Evolutionary conservation across 1,140 invertebrate genomes (phyloP).

Genomic region (Aphelenchoides fujianensis): DNA sequence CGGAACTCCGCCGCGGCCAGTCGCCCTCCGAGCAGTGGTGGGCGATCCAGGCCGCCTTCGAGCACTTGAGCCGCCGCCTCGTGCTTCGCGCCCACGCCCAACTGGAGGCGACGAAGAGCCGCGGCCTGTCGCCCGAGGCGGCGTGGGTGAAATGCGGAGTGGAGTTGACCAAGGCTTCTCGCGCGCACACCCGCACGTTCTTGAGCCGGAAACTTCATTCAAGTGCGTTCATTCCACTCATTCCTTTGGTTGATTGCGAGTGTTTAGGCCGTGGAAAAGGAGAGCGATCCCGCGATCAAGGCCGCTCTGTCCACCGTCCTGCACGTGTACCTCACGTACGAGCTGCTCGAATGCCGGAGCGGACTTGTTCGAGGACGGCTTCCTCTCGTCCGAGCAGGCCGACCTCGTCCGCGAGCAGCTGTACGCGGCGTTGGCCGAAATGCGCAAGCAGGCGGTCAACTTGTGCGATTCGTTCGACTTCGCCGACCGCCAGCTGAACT

Average conservation of each 20-base stretch:
- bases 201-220: slow-evolving; percentile 35
- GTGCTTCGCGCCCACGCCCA: slow-evolving; percentile 33
- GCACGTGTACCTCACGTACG: slow-evolving; percentile 47
- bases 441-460: slow-evolving; percentile 75
- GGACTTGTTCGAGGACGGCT: slow-evolving; percentile 39
- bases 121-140: slow-evolving; percentile 36
- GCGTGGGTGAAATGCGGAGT: slow-evolving; percentile 48
- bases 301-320: slow-evolving; percentile 36
- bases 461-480: slow-evolving; percentile 87
- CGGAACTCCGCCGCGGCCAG: slow-evolving; percentile 10
- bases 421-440: slow-evolving; percentile 25
- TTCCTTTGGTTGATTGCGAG: too few relatives aligned
- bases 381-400: slow-evolving; percentile 26
- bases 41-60: slow-evolving; percentile 50
- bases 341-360: slow-evolving; percentile 38
- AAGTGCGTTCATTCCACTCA: slow-evolving; percentile 22
- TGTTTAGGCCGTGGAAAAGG: slow-evolving; percentile 12
- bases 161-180: slow-evolving; percentile 42
- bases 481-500: slow-evolving; percentile 76
- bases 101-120: slow-evolving; percentile 20
- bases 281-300: neutral
- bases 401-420: slow-evolving; percentile 43
- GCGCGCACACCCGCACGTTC: slow-evolving; percentile 48
- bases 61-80: slow-evolving; percentile 60
- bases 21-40: slow-evolving; percentile 27